Conservation (phyloP, 2,888 invertebrate species). For the Chironomus tentans region DNA sequence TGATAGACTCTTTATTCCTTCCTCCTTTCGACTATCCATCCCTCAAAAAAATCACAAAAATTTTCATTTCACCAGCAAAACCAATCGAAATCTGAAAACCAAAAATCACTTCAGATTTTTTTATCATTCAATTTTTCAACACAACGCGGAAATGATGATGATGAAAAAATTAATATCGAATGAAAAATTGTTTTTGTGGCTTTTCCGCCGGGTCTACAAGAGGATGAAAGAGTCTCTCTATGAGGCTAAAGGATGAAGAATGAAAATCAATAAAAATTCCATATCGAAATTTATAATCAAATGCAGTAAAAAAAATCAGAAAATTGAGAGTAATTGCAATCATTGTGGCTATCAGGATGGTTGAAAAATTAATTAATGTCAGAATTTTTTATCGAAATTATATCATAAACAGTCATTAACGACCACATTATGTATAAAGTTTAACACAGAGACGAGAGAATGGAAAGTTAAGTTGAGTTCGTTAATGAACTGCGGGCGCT, state of each 20-base stretch:
- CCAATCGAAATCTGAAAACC: background rate
- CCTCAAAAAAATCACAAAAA: too few relatives aligned
- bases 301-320: background rate
- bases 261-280: background rate
- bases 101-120: background rate
- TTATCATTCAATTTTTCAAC: background rate
- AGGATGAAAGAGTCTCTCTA: background rate
- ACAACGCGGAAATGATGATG: background rate
- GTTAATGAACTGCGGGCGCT: background rate
- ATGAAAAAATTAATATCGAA: background rate
- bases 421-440: background rate
- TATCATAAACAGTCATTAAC: constrained; percentile 5
- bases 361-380: constrained; percentile 7
- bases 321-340: background rate
- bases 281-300: background rate
- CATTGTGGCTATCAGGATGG: background rate
- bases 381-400: background rate
- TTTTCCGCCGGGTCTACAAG: background rate
- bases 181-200: background rate
- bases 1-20: too few relatives aligned
- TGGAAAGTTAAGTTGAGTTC: background rate
- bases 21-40: too few relatives aligned
- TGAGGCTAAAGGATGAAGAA: too few relatives aligned
- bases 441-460: too few relatives aligned
- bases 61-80: background rate